Conservation (phyloP, 2,113 vertebrate genomes). For the Malaclemys terrapin region DNA sequence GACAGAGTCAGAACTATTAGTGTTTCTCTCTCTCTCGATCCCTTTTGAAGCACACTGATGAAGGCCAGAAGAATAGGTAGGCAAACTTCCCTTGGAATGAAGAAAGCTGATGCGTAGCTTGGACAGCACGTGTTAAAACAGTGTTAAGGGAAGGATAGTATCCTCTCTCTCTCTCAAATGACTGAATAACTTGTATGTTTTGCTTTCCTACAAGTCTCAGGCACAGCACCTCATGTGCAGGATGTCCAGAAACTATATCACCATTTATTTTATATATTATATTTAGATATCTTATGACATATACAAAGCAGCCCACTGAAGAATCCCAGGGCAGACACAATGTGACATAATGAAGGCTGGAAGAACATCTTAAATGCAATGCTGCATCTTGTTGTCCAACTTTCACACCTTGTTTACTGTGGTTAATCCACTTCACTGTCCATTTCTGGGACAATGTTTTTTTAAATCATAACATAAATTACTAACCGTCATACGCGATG, state of each 20-base stretch:
- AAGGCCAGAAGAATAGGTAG: background rate
- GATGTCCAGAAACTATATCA: background rate
- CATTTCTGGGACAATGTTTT: background rate
- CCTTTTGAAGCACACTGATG: background rate
- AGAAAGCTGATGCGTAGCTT: background rate
- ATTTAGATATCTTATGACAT: background rate
- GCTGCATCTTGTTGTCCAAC: background rate
- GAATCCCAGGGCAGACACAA: rapidly evolving
- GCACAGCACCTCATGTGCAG: rapidly evolving
- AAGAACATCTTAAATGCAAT: background rate
- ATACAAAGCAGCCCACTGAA: background rate
- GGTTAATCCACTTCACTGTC: background rate
- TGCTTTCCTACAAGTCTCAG: background rate
- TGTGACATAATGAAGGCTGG: background rate
- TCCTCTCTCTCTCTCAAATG: background rate
- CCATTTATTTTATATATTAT: background rate
- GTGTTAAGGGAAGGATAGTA: background rate
- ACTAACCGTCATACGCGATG: conserved; percentile 97
- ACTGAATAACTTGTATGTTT: background rate
- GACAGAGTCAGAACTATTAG: background rate
- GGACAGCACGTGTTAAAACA: background rate
- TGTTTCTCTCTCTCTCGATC: too few relatives aligned
- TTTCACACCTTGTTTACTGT: background rate
- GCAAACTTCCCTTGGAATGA: background rate
- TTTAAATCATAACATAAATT: background rate